Evolutionary conservation across 64 coral and sea anemone genomes (phyloP).

Genomic region (Dendronephthya gigantea): DNA sequence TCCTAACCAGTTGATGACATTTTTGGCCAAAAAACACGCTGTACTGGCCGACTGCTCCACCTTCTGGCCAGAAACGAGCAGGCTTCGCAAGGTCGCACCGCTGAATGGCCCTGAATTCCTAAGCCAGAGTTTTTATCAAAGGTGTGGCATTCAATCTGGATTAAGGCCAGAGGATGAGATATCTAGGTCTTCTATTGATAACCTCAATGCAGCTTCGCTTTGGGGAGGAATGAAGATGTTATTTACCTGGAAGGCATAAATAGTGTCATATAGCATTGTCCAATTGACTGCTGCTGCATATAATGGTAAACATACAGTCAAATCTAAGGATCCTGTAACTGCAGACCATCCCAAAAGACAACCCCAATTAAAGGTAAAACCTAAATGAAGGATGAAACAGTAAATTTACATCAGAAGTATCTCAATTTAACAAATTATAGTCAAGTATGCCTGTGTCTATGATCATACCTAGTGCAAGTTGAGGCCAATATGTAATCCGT

Average conservation of each 20-base stretch:
- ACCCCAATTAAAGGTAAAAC: conserved; percentile 86
- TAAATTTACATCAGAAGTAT: no score
- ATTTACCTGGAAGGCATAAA: conserved; percentile 80
- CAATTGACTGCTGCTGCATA: conserved; percentile 71
- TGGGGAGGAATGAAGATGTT: background rate
- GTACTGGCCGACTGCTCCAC: no score
- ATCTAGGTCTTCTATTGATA: no score
- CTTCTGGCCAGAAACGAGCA: no score
- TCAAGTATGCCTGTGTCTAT: no score
- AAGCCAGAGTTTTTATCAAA: no score
- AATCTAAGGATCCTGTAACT: conserved; percentile 88
- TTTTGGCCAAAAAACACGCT: background rate
- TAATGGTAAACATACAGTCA: conserved; percentile 79
- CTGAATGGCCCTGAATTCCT: no score
- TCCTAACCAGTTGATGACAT: no score
- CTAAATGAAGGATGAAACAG: conserved; percentile 30
- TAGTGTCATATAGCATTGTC: conserved; percentile 90
- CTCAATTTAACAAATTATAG: no score
- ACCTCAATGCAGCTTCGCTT: background rate
- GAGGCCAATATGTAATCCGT: conserved; percentile 88
- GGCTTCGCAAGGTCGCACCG: no score
- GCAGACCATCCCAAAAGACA: conserved; percentile 78
- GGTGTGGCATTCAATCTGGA: no score
- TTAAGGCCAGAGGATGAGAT: no score
- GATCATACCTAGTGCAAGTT: conserved; percentile 81